These are phyloP conservation scores for Eupithecia exiguata DNA, from an alignment of 2,888 invertebrate genomes.

Conservation along the genomic window DNA sequence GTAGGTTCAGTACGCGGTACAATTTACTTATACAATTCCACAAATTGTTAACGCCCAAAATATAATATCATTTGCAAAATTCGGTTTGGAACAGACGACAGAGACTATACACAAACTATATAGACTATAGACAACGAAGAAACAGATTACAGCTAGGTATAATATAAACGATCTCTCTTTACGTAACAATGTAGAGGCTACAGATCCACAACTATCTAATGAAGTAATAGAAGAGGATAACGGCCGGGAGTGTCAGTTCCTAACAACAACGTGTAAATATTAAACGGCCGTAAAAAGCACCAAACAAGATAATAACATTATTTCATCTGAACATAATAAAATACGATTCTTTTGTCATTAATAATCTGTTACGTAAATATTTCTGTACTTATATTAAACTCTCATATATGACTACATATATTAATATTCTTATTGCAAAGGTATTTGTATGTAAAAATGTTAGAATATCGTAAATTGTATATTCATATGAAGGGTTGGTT, in stretches of 20 bases:
- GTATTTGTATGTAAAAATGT: slow-evolving; percentile 70
- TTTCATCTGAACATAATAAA: slow-evolving; percentile 67
- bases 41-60: slow-evolving; percentile 61
- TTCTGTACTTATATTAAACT: slow-evolving; percentile 75
- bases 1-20: slow-evolving; percentile 76
- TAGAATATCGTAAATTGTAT: slow-evolving; percentile 69
- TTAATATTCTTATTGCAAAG: slow-evolving; percentile 74
- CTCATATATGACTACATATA: slow-evolving; percentile 79
- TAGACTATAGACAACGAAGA: slow-evolving; percentile 54
- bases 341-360: slow-evolving; percentile 71
- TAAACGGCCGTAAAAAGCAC: slow-evolving; percentile 78
- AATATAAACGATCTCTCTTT: slow-evolving; percentile 43
- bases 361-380: slow-evolving; percentile 79
- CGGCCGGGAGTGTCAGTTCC: slow-evolving; percentile 66
- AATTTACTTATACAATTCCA: slow-evolving; percentile 56
- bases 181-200: slow-evolving; percentile 47
- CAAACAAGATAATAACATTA: slow-evolving; percentile 65
- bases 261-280: slow-evolving; percentile 74
- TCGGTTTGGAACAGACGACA: slow-evolving; percentile 62
- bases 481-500: slow-evolving; percentile 72
- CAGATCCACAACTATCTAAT: slow-evolving; percentile 18
- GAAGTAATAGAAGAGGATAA: slow-evolving; percentile 54
- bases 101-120: slow-evolving; percentile 46
- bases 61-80: slow-evolving; percentile 74
- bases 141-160: slow-evolving; percentile 61